Evolutionary conservation across 2,888 invertebrate species (phyloP), one percentile per base, ranked within the genome.

Genomic region (Hirtodrosophila trivittata): DNA sequence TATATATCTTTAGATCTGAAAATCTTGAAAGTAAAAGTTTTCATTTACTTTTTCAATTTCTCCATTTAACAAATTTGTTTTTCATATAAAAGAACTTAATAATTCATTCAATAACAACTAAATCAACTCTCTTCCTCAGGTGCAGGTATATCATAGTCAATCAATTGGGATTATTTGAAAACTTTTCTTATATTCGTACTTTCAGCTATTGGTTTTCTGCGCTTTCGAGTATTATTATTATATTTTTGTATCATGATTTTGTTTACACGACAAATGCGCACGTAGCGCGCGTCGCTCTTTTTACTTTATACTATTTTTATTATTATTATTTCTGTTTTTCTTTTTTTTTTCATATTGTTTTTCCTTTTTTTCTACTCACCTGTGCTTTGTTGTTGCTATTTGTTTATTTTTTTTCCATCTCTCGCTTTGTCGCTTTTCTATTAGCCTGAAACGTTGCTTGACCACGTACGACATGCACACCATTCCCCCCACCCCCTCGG

Each of bases 241-340:
- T 59, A 66, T 49, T 60, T 45, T 47, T 60, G 54, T 75, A 72
- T 76, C 86, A 83, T 80, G 86, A 85, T 81, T 85, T 82, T 81
- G 82, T 81, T 81, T 81, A 81, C 86, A 85, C 77, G 75, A 65
- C 87, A 85, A 81, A 86, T 81, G 82, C 80, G 69, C 80, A 80
- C 80, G 80, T 81, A 86, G 58, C 64, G 45, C 50, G 57, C 78
- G 58, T 69, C 71, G 63, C 82, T 70, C 82, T 85, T 84, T 86
- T 80, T 81, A 81, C 5, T 21, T 21, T 21, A 3, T 21, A 21
- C 64, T 65, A 73, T 86, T 83, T 76, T 84, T 84, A 77, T 77
- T 83, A 67, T 63, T 83, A 59, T 69, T 42, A 37, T 64, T 49
- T 26, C 10, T 32, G 9, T 62, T 32, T 56, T 25, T 28, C 25